These are phyloP conservation scores for Mus spicilegus DNA, from an alignment of 2,113 vertebrate genomes.

Conservation along the genomic window DNA sequence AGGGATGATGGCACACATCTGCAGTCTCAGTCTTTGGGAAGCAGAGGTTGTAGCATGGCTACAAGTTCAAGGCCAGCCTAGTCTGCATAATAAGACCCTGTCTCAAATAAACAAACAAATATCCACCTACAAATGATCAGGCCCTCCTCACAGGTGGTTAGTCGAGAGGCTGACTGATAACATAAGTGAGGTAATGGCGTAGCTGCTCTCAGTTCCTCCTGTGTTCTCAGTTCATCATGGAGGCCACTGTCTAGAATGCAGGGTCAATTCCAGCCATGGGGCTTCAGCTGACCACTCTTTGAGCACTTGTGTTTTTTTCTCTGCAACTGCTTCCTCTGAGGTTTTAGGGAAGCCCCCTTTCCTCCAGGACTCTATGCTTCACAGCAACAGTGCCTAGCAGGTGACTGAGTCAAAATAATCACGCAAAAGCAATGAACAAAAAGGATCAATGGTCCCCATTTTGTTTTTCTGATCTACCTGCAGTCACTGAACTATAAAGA, in stretches of 20 bases:
- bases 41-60: neutral
- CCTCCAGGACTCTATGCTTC: neutral
- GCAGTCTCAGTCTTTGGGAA: neutral
- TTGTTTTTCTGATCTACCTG: neutral
- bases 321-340: neutral
- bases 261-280: neutral
- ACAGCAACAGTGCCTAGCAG: neutral
- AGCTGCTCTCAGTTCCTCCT: neutral
- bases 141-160: too few relatives aligned
- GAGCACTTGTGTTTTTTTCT: neutral
- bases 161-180: neutral
- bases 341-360: neutral
- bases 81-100: neutral
- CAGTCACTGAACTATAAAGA: neutral
- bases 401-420: neutral
- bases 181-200: neutral
- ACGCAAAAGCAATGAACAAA: slow-evolving; percentile 11
- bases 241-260: neutral
- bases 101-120: neutral
- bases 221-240: neutral
- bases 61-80: neutral
- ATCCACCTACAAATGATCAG: neutral
- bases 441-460: slow-evolving; percentile 14
- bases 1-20: neutral
- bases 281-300: neutral